phyloP scores from a whole-genome alignment of 2,113 vertebrate species.

The Corythaeola cristata region DNA sequence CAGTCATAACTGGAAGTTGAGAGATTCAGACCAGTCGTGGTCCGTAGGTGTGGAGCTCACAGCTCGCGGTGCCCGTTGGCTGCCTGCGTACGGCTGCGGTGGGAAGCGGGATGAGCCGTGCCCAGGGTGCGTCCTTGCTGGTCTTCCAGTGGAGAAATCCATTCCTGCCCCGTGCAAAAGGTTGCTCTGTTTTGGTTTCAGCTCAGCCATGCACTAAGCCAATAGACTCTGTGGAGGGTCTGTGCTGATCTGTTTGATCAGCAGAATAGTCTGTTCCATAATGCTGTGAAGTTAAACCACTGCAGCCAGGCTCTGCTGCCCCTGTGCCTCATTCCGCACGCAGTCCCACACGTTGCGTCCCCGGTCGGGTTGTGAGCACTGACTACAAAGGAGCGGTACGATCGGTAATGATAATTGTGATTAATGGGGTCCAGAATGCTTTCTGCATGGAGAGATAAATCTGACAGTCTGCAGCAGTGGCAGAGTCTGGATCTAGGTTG shows the following conservation, averaged over 20 bases:
- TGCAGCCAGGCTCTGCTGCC: background rate
- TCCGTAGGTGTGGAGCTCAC: background rate
- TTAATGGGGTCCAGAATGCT: background rate
- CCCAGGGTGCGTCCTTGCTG: rapidly evolving
- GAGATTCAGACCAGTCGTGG: background rate
- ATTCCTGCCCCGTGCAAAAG: background rate
- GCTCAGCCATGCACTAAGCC: background rate
- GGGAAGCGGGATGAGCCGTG: background rate
- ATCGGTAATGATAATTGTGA: background rate
- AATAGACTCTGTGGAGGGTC: background rate
- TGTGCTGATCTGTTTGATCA: background rate
- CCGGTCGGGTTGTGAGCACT: background rate
- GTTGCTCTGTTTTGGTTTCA: background rate
- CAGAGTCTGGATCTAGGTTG: background rate
- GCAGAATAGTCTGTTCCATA: background rate
- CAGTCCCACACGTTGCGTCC: rapidly evolving
- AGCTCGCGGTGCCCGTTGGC: background rate
- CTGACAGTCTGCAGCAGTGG: background rate
- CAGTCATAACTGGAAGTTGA: background rate
- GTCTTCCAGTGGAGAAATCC: too few species aligned
- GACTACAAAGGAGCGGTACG: rapidly evolving
- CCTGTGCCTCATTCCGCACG: background rate
- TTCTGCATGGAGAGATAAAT: background rate
- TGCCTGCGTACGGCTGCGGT: rapidly evolving
- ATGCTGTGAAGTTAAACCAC: background rate